These are phyloP conservation scores for Amblyraja radiata DNA, from an alignment of 2,797 vertebrate genomes.

Conservation along the genomic window DNA sequence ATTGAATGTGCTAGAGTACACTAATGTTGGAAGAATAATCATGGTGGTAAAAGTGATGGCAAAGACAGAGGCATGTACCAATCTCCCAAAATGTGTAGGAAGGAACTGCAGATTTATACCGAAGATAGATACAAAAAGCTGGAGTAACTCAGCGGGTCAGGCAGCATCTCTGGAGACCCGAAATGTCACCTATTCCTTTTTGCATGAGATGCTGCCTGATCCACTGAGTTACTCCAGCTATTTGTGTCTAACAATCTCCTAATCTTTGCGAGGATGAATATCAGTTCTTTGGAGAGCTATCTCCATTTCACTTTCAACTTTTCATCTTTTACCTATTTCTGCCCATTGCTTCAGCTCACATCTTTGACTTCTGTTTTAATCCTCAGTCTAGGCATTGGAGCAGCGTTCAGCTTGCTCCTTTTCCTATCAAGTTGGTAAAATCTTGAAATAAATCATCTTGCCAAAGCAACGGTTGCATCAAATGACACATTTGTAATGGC, in stretches of 20 bases:
- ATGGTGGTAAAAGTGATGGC: background rate
- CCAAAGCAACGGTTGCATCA: background rate
- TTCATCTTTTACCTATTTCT: background rate
- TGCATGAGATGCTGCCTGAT: too few relatives aligned
- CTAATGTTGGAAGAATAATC: background rate
- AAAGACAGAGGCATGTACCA: background rate
- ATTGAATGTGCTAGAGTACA: background rate
- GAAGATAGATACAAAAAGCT: too few relatives aligned
- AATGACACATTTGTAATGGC: background rate
- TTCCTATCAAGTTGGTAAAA: background rate
- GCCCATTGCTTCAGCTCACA: background rate
- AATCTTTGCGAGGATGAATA: background rate
- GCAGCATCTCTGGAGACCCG: too few relatives aligned
- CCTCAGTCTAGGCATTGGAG: background rate
- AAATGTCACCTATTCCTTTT: too few relatives aligned
- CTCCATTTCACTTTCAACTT: background rate
- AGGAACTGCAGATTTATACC: too few relatives aligned
- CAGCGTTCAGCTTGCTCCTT: background rate
- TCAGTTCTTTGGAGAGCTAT: background rate
- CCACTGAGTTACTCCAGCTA: too few relatives aligned
- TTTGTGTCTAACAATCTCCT: background rate
- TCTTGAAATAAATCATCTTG: background rate
- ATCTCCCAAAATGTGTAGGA: too few relatives aligned
- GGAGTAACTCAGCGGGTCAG: too few relatives aligned
- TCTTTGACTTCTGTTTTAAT: background rate